A percentile compares a stretch with the other conserved stretches of the same genome.
These are phyloP conservation scores for Hipposideros larvatus DNA, from an alignment of 2,797 vertebrate genomes.

Conservation along the genomic window DNA sequence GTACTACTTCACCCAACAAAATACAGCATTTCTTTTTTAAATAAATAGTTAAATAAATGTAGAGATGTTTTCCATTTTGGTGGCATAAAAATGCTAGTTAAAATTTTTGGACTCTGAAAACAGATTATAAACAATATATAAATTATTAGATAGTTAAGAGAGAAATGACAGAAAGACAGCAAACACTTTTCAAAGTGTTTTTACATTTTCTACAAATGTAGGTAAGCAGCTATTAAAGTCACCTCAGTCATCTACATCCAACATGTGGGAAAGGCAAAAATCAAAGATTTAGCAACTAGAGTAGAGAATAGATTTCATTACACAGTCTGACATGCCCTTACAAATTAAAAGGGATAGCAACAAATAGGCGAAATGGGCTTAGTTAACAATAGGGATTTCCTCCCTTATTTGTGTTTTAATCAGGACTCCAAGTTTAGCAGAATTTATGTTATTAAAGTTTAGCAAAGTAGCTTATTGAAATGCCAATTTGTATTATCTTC, in stretches of 20 bases:
- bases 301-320: constrained; percentile 33
- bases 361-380: constrained; percentile 72
- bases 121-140: background rate
- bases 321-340: background rate
- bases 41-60: background rate
- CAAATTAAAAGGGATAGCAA: constrained; percentile 45
- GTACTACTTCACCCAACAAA: background rate
- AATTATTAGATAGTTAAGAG: background rate
- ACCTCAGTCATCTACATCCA: constrained; percentile 38
- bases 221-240: background rate
- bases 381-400: constrained; percentile 65
- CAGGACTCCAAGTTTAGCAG: constrained; percentile 66
- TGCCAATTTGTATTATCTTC: constrained; percentile 65
- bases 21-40: background rate
- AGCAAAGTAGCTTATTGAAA: constrained; percentile 74
- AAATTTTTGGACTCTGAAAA: constrained; percentile 4
- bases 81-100: background rate
- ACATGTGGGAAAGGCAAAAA: background rate
- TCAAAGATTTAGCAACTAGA: background rate
- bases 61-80: constrained; percentile 21
- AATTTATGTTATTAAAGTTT: constrained; percentile 71
- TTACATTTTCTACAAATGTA: constrained; percentile 45
- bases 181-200: background rate
- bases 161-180: background rate
- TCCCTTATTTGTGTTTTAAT: constrained; percentile 71